These are phyloP conservation scores for Tadarida brasiliensis DNA, from an alignment of 2,797 vertebrate species.

Conservation along the genomic window DNA sequence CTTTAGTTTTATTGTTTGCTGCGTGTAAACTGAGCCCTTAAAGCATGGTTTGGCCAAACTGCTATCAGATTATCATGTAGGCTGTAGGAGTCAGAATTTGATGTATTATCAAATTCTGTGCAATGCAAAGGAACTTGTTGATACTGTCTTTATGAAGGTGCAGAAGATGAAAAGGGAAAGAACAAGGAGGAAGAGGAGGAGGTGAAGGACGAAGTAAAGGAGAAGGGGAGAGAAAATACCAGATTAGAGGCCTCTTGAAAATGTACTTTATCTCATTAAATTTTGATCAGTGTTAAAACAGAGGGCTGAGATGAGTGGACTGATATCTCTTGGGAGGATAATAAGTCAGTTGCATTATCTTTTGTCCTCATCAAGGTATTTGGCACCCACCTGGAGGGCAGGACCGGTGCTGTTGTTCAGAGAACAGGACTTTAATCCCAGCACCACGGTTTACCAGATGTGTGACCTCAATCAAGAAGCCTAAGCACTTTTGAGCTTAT, in stretches of 20 bases:
- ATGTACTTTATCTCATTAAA: not conserved
- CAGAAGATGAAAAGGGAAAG: not conserved
- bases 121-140: not conserved
- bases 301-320: not conserved
- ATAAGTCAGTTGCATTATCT: not conserved
- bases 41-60: not conserved
- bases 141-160: not conserved
- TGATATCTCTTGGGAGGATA: not conserved
- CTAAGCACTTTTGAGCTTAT: not conserved
- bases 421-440: not conserved
- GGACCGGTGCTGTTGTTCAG: not conserved
- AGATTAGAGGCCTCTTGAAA: not conserved
- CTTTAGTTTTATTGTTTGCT: not conserved
- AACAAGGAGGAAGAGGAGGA: not conserved
- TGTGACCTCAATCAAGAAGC: not conserved
- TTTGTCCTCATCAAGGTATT: not conserved
- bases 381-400: not conserved
- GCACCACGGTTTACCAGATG: not conserved
- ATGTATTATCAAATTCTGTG: not conserved
- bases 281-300: not conserved
- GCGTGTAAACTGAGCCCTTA: not conserved
- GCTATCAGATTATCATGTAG: not conserved
- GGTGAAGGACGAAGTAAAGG: not conserved
- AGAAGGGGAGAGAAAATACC: not conserved
- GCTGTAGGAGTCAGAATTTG: not conserved